Evolutionary conservation across 2,888 invertebrate genomes (phyloP), one percentile per base, ranked within the genome.

Genomic region (Cephus sareptanus): DNA sequence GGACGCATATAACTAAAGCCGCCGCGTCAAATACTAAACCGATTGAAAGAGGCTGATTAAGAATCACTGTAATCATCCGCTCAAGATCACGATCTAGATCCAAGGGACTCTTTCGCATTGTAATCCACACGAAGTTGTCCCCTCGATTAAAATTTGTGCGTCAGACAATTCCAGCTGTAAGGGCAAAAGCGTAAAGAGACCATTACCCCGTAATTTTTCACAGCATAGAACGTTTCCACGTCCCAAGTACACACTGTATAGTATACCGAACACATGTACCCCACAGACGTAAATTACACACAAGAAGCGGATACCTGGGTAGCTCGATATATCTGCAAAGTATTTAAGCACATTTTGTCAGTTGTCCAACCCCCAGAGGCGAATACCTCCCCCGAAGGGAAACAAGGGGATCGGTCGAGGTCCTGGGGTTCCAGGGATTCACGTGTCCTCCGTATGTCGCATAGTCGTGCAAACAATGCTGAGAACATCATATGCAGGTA

Each of bases 401-500:
- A 70, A 79, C 74, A 77, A 75, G 73, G 77, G 73, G 56, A 15
- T 40, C 56, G 56, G 56, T 56, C 23, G 56, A 56, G 56, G 56
- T 23, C 56, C 23, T 56, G 56, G 56, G 56, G 56, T 56, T 23
- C 56, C 33, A 71, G 33, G 71, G 71, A 34, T 71, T 71, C 77
- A 76, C 73, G 68, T 80, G 79, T 71, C 30, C 30, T 73, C 75
- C 78, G 89, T 88, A 87, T 89, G 88, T 89, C 88, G 85, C 82
- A 82, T 81, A 80, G 83, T 82, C 81, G 81, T 82, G 81, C 87
- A 86, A 87, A 88, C 88, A 89, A 87, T 86, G 86, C 87, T 84
- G 87, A 87, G 90, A 87, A 89, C 90, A 91, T 91, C 91, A 87
- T 89, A 88, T 88, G 91, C 91, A 91, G 91, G 91, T 91, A 91